Evolutionary conservation across 2,113 vertebrate genomes (phyloP), one percentile per base, ranked within the genome.

Genomic region (Brachypodius melanocephalos): DNA sequence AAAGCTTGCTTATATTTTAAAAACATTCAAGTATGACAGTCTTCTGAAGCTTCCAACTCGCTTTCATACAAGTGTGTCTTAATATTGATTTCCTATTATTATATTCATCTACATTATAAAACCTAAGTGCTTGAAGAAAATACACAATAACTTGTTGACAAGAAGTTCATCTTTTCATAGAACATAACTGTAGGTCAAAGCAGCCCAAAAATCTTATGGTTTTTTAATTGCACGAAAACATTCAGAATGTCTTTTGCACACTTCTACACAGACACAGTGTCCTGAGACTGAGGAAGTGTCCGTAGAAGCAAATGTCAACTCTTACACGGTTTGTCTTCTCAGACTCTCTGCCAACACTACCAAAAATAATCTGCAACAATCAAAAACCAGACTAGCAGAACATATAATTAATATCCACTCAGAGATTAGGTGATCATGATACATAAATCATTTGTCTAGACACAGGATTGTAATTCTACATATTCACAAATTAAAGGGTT

Each of bases 131-230:
- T 61, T 21, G 10, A 91, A 74, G 16, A 71, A 90, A 90, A 80
- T 5, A 42, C 11, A 25, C 6, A 31, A 6, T 28, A 55, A 32
- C 5, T 45, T 67, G 17, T 9, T 85, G 40, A 85, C 85, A 92
- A 85, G 15, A 76, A 91, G 8, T 57, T 58, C 2, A 62, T 4
- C 8, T 81, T 89, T 81, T 43, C 51, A 77, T 6, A 25, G 28
- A 40, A 52, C 0, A 2, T 3, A 79, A 57, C 0, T 49, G 13
- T 10, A 79, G 21, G 17, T 13, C 29, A 65, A 68, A 67, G 10
- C 11, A 51, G 14, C 17, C 42, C 14, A 4, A 66, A 85, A 85
- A n/a, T 11, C 52, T 42, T 46, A 32, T 4, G 8, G 34, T 9
- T 75, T 76, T 26, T n/a, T 38, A 74, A 75, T 4, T 59, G 9